Conservation (phyloP, 1,140 invertebrate genomes). For the Drosophila suzukii region DNA sequence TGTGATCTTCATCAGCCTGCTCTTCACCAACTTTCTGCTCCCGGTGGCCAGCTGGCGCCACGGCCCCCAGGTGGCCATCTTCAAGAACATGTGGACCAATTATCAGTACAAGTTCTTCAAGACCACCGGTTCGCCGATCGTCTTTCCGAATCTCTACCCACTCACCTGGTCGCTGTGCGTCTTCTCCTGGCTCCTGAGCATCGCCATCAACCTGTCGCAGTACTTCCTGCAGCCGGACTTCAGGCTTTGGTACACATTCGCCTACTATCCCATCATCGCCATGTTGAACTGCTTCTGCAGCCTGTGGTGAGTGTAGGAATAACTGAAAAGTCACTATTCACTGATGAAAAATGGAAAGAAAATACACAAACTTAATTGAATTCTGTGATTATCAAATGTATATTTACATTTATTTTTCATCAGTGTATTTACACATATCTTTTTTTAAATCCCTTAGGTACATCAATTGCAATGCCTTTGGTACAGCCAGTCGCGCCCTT, state of each 20-base stretch:
- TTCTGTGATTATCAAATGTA: too few relatives aligned
- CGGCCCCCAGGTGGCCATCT: slow-evolving; percentile 88
- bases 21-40: slow-evolving; percentile 89
- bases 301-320: slow-evolving; percentile 84
- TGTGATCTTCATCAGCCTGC: slow-evolving; percentile 88
- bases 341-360: too few relatives aligned
- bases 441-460: slow-evolving; percentile 26
- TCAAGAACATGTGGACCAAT: slow-evolving; percentile 90
- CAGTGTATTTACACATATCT: not conserved
- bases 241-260: slow-evolving; percentile 88
- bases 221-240: slow-evolving; percentile 89
- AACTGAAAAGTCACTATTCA: too few relatives aligned
- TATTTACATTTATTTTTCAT: not conserved
- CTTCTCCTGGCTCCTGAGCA: slow-evolving; percentile 87
- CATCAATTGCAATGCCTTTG: slow-evolving; percentile 89
- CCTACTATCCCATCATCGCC: slow-evolving; percentile 89
- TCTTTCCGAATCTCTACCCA: slow-evolving; percentile 87
- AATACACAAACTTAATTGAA: too few relatives aligned
- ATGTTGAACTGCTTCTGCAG: slow-evolving; percentile 89
- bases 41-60: slow-evolving; percentile 89
- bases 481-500: slow-evolving; percentile 87
- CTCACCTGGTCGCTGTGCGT: slow-evolving; percentile 87
- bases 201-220: slow-evolving; percentile 87
- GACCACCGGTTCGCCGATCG: slow-evolving; percentile 87
- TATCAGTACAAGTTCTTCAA: slow-evolving; percentile 88